These are phyloP conservation scores for Muscina levida DNA, from an alignment of 2,888 invertebrate genomes.

Conservation along the genomic window DNA sequence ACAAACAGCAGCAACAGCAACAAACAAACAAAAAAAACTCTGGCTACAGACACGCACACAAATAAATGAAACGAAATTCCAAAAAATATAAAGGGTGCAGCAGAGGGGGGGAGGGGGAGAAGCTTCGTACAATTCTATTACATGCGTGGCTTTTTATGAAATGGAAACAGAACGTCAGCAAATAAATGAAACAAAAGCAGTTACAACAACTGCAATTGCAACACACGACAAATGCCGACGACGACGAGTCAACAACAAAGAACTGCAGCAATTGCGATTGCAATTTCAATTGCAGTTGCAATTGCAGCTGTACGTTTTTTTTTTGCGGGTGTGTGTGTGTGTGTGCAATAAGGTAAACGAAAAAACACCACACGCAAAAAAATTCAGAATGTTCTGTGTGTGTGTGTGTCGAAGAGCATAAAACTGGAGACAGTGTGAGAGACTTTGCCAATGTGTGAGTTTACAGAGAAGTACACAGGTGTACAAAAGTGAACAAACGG, in stretches of 20 bases:
- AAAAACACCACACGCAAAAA: conserved; percentile 57
- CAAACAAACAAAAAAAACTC: conserved; percentile 45
- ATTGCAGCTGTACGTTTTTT: background rate
- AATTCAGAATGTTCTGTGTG: conserved; percentile 61
- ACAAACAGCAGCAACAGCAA: conserved; percentile 32
- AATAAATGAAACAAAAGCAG: conserved; percentile 52
- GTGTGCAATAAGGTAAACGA: conserved; percentile 59
- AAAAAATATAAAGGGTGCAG: conserved; percentile 60
- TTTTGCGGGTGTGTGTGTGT: conserved; percentile 42
- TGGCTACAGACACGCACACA: conserved; percentile 56
- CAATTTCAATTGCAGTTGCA: conserved; percentile 37
- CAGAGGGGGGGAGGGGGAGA: background rate
- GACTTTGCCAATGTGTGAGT: no score
- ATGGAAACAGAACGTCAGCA: conserved; percentile 45
- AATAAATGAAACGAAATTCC: conserved; percentile 64
- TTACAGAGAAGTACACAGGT: no score
- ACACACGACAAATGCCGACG: conserved; percentile 34
- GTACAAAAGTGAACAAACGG: no score
- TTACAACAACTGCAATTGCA: conserved; percentile 53
- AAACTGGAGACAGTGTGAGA: conserved; percentile 6
- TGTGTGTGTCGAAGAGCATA: conserved; percentile 30
- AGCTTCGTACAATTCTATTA: conserved; percentile 58
- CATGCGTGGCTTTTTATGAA: conserved; percentile 69
- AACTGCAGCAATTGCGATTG: conserved; percentile 65
- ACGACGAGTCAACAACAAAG: conserved; percentile 33